These are phyloP conservation scores for Homarus americanus DNA, from an alignment of 1,140 invertebrate genomes.

Conservation along the genomic window DNA sequence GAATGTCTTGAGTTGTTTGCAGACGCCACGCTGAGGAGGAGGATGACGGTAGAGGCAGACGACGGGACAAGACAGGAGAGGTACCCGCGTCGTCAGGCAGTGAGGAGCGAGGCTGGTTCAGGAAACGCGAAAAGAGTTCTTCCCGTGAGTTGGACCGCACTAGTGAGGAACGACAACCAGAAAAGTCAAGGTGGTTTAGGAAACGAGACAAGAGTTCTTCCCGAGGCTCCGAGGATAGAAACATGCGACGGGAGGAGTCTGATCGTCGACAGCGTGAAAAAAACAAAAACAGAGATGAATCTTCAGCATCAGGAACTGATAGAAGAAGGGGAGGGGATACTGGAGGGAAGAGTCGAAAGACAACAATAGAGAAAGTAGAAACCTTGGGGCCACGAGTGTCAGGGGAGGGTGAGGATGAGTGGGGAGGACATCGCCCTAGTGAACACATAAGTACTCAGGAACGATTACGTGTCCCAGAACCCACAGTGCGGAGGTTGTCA, in stretches of 20 bases:
- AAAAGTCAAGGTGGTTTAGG: slow-evolving; percentile 73
- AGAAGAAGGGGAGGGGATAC: slow-evolving; percentile 18
- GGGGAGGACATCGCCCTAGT: slow-evolving; percentile 64
- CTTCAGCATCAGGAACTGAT: not conserved
- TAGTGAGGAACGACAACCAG: slow-evolving; percentile 49
- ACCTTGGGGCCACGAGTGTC: slow-evolving; percentile 43
- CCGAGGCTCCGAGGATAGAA: slow-evolving; percentile 70
- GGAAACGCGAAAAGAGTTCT: slow-evolving; percentile 59
- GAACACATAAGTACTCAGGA: slow-evolving; percentile 69
- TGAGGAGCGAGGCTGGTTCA: slow-evolving; percentile 69
- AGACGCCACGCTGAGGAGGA: slow-evolving; percentile 30
- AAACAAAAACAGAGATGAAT: not conserved
- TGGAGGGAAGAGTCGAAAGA: not conserved
- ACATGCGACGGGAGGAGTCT: slow-evolving; percentile 71
- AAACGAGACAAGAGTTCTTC: slow-evolving; percentile 72
- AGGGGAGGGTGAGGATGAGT: slow-evolving; percentile 31
- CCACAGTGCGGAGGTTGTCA: slow-evolving; percentile 73
- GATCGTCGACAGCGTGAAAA: slow-evolving; percentile 59
- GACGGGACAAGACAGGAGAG: slow-evolving; percentile 1
- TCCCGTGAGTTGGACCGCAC: slow-evolving; percentile 68
- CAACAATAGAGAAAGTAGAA: slow-evolving; percentile 51
- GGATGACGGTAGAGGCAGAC: slow-evolving; percentile 24
- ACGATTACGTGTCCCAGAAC: slow-evolving; percentile 71
- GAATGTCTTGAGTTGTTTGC: not conserved
- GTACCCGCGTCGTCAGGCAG: slow-evolving; percentile 29